These are phyloP conservation scores for human DNA, from an alignment of 2,113 vertebrate genomes.

Conservation along the genomic window DNA sequence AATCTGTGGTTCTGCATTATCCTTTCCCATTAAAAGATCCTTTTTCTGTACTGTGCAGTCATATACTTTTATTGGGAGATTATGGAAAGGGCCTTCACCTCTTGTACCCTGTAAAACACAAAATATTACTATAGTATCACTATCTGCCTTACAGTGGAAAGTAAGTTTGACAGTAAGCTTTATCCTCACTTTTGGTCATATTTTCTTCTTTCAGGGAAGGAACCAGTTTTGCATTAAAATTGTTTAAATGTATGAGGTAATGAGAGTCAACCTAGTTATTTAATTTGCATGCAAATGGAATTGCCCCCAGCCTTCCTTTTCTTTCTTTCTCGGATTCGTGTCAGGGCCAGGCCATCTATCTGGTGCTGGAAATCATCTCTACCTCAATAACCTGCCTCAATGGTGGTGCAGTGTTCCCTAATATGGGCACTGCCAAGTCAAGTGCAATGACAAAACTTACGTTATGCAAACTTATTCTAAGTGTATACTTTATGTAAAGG, in stretches of 20 bases:
- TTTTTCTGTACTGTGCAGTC: not conserved
- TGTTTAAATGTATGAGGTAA: not conserved
- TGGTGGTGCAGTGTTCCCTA: not conserved
- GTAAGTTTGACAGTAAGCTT: not conserved
- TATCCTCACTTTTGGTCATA: not conserved
- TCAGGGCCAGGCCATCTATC: not conserved
- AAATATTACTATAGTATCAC: not conserved
- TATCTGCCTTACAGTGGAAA: not conserved
- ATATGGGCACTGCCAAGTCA: not conserved
- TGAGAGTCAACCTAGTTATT: not conserved
- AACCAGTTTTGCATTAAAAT: not conserved
- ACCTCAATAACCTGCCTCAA: not conserved
- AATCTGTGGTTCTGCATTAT: not conserved
- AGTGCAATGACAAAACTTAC: not conserved
- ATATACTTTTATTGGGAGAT: not conserved
- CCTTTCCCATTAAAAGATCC: not conserved
- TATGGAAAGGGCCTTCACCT: not conserved
- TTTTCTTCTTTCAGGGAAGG: not conserved
- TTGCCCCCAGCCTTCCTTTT: not conserved
- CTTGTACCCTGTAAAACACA: not conserved
- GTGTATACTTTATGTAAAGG: not conserved
- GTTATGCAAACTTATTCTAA: not conserved
- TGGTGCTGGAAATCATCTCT: not conserved
- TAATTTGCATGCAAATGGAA: not conserved
- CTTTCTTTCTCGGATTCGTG: not conserved